Evolutionary conservation across 2,113 vertebrate genomes (phyloP), one percentile per base, ranked within the genome.

Genomic region (Sphaerodactylus townsendi): DNA sequence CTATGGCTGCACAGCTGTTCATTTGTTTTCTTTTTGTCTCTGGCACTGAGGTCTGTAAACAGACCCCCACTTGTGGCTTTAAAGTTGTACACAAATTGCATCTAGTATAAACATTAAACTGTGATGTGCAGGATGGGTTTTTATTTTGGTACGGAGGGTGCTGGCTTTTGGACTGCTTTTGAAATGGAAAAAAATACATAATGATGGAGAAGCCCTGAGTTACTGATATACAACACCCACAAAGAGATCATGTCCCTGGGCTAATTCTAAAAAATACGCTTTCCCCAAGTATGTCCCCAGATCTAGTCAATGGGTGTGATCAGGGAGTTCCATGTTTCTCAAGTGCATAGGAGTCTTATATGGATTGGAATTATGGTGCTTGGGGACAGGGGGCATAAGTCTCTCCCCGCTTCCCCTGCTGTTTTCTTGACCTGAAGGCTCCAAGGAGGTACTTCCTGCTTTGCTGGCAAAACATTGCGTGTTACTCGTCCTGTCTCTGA

Each of bases 51-150:
- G 79, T 33, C 50, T 76, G 23, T 73, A 77, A 65, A 53, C n/a
- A 30, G n/a, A 48, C 65, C n/a, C n/a, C n/a, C n/a, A n/a, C n/a
- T n/a, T 65, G 48, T 46, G 62, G 70, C 48, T 79, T 79, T 79
- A 56, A 83, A 59, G 46, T 46, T 73, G 53, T 77, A 65, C 64
- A 62, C 21, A 70, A 33, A 81, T 50, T 66, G 44, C 33, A 44
- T 73, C 14, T 53, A 73, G 76, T 74, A 73, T 79, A 15, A 70
- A 44, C 81, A 84, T 86, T 33, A 21, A 30, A n/a, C n/a, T n/a
- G n/a, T n/a, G n/a, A 68, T 69, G n/a, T 35, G 21, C 28, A 66
- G 41, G 11, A 8, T 13, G 41, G 62, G 62, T 66, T 80, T 44
- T 50, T 68, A 35, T 35, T 50, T 80, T 68, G 64, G 44, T 33